These are phyloP conservation scores for Cydia strobilella DNA, from an alignment of 1,140 invertebrate species.

Conservation along the genomic window DNA sequence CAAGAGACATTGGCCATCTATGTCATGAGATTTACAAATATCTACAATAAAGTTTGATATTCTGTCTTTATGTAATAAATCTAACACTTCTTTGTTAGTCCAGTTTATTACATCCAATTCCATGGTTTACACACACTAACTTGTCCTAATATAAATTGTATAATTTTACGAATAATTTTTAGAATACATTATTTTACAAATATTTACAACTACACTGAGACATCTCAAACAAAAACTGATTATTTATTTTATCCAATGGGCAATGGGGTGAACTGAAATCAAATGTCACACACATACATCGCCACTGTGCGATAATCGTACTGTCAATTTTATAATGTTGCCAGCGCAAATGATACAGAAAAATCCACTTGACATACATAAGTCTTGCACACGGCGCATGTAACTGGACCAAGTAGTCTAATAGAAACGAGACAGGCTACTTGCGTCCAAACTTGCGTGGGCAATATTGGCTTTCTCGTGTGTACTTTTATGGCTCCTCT, in stretches of 20 bases:
- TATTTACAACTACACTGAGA: slow-evolving; percentile 24
- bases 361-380: background rate
- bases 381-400: background rate
- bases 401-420: too few relatives aligned
- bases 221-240: slow-evolving; percentile 30
- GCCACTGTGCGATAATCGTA: background rate
- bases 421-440: too few relatives aligned
- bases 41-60: slow-evolving; percentile 67
- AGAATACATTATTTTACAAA: slow-evolving; percentile 8
- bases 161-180: slow-evolving; percentile 5
- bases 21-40: slow-evolving; percentile 68
- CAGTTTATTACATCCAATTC: slow-evolving; percentile 73
- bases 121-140: slow-evolving; percentile 51
- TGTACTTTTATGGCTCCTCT: background rate
- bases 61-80: slow-evolving; percentile 77
- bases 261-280: slow-evolving; percentile 18
- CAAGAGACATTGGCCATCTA: slow-evolving; percentile 75
- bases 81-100: slow-evolving; percentile 76
- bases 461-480: too few relatives aligned
- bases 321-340: slow-evolving; percentile 2
- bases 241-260: too few relatives aligned
- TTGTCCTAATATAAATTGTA: background rate
- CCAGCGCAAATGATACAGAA: background rate
- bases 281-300: slow-evolving; percentile 11
- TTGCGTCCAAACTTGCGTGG: too few relatives aligned